Evolutionary conservation across 2,113 vertebrate genomes (phyloP), one percentile per base, ranked within the genome.

Genomic region (Podocnemis expansa): DNA sequence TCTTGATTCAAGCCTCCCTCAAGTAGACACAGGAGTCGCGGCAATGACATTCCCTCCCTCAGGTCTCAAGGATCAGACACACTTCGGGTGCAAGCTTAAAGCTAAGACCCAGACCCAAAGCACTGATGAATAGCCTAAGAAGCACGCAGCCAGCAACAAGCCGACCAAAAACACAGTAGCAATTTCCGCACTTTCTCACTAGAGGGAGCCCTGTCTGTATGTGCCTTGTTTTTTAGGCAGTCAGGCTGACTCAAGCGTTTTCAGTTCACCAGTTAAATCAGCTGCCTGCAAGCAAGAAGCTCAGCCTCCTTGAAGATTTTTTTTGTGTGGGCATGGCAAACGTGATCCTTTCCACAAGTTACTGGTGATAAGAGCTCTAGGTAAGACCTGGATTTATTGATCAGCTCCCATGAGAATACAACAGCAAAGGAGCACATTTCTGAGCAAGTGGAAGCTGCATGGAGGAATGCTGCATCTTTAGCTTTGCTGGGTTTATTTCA

Each of bases 371-470:
- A 29, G 8, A 2, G 75, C 0, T 41, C 11, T 86, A 12, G 21
- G 13, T 52, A 45, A 1, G 7, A 4, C 38, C 60, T 4, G 4
- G 0, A 29, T 6, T 17, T 11, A n/a, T 10, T 41, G 19, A 27
- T 9, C 2, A 34, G 7, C 19, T n/a, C 67, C 29, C n/a, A 54
- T 27, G 27, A 29, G 31, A 51, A 24, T 34, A 34, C 56, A 79
- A 31, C 45, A n/a, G 67, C 54, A 87, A 60, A 27, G 58, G 9
- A 76, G 80, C 34, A 76, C 49, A 43, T 1, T 45, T 73, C 41
- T 6, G 52, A 47, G 79, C 78, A 10, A 2, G 1, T 45, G 0
- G 1, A 3, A 0, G 60, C 55, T 0, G 2, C 1, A 3, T 24
- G 52, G 51, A 47, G 52, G 67, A 75, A 29, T 4, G 80, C 75